phyloP scores from a whole-genome alignment of 2,888 invertebrate genomes.

The Suillia variegata region DNA sequence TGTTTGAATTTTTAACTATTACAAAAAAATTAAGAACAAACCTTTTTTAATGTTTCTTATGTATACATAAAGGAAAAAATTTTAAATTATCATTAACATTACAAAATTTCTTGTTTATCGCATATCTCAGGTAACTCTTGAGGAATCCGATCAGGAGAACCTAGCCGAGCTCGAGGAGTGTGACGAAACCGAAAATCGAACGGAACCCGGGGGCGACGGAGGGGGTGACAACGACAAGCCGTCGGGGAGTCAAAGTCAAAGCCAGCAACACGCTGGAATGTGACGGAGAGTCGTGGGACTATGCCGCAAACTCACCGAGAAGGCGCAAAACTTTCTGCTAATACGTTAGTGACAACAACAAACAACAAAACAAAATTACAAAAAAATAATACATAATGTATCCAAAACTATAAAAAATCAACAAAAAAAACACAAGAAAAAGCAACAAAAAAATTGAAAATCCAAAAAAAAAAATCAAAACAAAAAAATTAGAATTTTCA shows the following conservation, averaged over 20 bases:
- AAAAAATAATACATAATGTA: too few species aligned
- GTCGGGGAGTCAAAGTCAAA: conserved; percentile 64
- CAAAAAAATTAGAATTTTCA: conserved; percentile 24
- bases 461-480: conserved; percentile 16
- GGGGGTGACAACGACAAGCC: conserved; percentile 50
- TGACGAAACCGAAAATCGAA: conserved; percentile 55
- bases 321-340: conserved; percentile 88
- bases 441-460: conserved; percentile 10
- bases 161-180: conserved; percentile 71
- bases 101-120: too few species aligned
- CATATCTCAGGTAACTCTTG: conserved; percentile 76
- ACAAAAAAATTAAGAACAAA: too few species aligned
- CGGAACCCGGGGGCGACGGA: conserved; percentile 28
- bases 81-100: too few species aligned
- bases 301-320: conserved; percentile 88
- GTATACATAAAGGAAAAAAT: too few species aligned
- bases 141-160: conserved; percentile 68
- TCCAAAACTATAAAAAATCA: conserved; percentile 30
- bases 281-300: conserved; percentile 92
- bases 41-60: too few species aligned
- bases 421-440: conserved; percentile 24
- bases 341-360: conserved; percentile 68
- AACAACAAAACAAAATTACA: conserved; percentile 25
- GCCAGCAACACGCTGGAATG: conserved; percentile 76
- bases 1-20: too few species aligned